Conservation (phyloP, 2,888 invertebrate genomes). For the Macroteleia sp. region DNA sequence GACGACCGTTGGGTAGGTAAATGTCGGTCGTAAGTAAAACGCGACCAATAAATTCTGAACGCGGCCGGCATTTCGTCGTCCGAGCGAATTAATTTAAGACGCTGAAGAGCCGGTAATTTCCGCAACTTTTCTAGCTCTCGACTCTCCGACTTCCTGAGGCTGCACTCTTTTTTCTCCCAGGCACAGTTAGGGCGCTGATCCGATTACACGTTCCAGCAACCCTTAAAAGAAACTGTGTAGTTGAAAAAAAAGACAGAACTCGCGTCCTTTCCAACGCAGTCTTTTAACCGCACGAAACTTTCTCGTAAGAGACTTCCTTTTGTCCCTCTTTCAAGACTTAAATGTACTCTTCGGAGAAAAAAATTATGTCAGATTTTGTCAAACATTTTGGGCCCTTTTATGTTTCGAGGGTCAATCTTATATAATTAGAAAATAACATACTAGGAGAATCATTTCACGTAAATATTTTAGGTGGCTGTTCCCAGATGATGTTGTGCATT, state of each 20-base stretch:
- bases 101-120: constrained; percentile 73
- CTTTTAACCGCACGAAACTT: constrained; percentile 57
- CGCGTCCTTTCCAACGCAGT: constrained; percentile 36
- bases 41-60: constrained; percentile 43
- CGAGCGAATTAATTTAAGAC: constrained; percentile 77
- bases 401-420: background rate
- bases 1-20: constrained; percentile 8
- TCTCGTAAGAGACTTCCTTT: constrained; percentile 24
- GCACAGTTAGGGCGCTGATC: constrained; percentile 66
- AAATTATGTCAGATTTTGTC: background rate
- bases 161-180: constrained; percentile 44
- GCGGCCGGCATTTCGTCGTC: constrained; percentile 65
- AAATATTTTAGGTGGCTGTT: background rate
- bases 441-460: background rate
- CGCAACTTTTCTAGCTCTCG: constrained; percentile 73
- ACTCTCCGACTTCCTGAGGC: constrained; percentile 25
- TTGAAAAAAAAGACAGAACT: constrained; percentile 58
- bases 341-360: constrained; percentile 2
- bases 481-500: background rate
- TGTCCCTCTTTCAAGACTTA: background rate
- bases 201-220: constrained; percentile 69
- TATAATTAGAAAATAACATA: background rate
- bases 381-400: background rate
- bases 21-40: constrained; percentile 43
- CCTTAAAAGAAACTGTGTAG: constrained; percentile 57